phyloP scores from a whole-genome alignment of 2,888 invertebrate genomes.

The Temnothorax unifasciatus region DNA sequence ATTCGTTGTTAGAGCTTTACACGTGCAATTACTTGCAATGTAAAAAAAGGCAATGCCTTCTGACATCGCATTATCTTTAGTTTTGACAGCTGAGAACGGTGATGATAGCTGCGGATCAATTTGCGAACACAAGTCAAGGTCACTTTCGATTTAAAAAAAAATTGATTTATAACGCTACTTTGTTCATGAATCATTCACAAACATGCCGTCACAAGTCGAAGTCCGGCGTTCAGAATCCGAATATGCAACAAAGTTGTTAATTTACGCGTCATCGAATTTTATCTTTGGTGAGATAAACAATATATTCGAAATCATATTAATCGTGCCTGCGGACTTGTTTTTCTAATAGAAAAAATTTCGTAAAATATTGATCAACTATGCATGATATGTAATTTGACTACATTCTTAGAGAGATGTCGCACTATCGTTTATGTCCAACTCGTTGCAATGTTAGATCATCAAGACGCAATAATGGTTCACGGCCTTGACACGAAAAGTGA shows the following conservation, averaged over 20 bases:
- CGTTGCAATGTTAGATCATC: constrained; percentile 9
- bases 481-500: constrained; percentile 61
- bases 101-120: background rate
- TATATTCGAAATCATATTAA: constrained; percentile 31
- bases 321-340: background rate
- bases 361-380: background rate
- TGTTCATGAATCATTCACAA: constrained; percentile 12
- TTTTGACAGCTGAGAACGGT: background rate
- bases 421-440: constrained; percentile 25
- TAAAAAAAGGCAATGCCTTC: background rate
- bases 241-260: constrained; percentile 54
- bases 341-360: background rate
- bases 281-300: constrained; percentile 50
- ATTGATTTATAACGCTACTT: background rate
- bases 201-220: constrained; percentile 10
- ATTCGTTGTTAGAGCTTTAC: background rate
- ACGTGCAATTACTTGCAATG: background rate
- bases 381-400: background rate
- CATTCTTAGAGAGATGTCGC: background rate
- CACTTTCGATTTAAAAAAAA: constrained; percentile 24
- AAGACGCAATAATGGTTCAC: constrained; percentile 50
- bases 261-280: constrained; percentile 41
- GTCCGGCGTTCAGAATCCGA: constrained; percentile 2
- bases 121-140: constrained; percentile 38
- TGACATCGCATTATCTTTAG: background rate